Evolutionary conservation across 2,797 vertebrate species (phyloP).

Genomic region (Kryptolebias ocellatus): DNA sequence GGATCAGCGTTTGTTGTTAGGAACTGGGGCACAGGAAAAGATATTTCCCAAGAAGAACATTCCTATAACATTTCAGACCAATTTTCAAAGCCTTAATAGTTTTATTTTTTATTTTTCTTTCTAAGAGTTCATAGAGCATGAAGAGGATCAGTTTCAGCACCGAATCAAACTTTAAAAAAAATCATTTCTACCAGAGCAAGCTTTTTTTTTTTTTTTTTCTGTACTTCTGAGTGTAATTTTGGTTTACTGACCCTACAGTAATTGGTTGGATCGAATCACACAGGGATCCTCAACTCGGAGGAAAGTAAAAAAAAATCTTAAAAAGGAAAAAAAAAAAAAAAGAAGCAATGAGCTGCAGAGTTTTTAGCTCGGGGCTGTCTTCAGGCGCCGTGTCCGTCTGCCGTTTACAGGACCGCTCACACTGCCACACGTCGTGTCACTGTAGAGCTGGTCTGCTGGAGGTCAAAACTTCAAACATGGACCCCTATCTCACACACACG

Average conservation of each 20-base stretch:
- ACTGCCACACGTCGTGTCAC: slow-evolving; percentile 15
- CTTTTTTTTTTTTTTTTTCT: neutral
- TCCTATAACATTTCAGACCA: too few species aligned
- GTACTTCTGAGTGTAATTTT: slow-evolving; percentile 8
- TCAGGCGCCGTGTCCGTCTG: slow-evolving; percentile 12
- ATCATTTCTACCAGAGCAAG: neutral
- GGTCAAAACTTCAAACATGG: neutral
- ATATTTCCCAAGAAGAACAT: too few species aligned
- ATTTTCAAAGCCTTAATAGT: too few species aligned
- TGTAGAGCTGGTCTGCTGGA: slow-evolving; percentile 16
- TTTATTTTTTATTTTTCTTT: too few species aligned
- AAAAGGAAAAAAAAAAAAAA: neutral
- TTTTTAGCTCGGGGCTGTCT: slow-evolving; percentile 22
- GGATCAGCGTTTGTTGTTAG: too few species aligned
- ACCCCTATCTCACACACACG: neutral
- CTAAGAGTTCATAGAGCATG: too few species aligned
- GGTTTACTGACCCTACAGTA: slow-evolving; percentile 17
- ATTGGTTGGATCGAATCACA: neutral
- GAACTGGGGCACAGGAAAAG: too few species aligned
- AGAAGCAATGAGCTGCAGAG: slow-evolving; percentile 6
- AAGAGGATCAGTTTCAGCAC: too few species aligned
- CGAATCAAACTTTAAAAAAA: too few species aligned
- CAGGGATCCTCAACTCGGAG: neutral
- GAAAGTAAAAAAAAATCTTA: slow-evolving; percentile 8
- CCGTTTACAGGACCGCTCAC: slow-evolving; percentile 24